Base-by-base conservation (phyloP, 2,888 invertebrate species). In the Volucella inanis region DNA sequence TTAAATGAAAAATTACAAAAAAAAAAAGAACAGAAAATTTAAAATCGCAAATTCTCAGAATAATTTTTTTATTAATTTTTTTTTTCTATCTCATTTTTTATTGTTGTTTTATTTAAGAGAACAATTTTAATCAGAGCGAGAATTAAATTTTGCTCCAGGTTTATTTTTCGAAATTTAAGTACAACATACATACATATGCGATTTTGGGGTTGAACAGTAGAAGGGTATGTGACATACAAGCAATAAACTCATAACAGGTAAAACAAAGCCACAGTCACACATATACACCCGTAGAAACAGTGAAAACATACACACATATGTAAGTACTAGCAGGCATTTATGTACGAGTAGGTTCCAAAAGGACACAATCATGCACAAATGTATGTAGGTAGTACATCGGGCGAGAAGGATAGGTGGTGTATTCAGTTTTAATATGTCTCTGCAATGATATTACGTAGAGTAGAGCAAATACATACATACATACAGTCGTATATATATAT, bases 371-470 rank as follows among this genome's bases (percentile, higher is more conserved):
- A 72, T 55, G 47, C 50, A 67, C 43, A 54, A 38, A 31, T 38
- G 22, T 49, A 15, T 43, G 31, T 31, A 31, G 31, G 31, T 31
- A 31, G 31, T 3, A 31, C 31, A 6, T 31, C 31, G 31, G 31
- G 31, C 31, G 31, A 31, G 31, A 31, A 77, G 49, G 31, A 54
- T n/a, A 54, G 54, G 39, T 15, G 43, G 47, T 78, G 74, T 83
- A 74, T 84, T 43, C 74, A 65, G 70, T 75, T 84, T 84, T 84
- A 84, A 84, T 79, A 84, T 31, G 31, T 75, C 62, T 68, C 83
- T 75, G 79, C 83, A 79, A 79, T 75, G 68, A 84, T 79, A 84
- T 70, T 80, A 80, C 74, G 64, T 74, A 74, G 74, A 68, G 65
- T 71, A 39, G 38, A 62, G 59, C 64, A 45, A 64, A 77, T 55